Percentiles rank a stretch among this genome's conserved stretches.
These are phyloP conservation scores for Autographa pulchrina DNA, from an alignment of 2,888 invertebrate genomes.

Conservation along the genomic window DNA sequence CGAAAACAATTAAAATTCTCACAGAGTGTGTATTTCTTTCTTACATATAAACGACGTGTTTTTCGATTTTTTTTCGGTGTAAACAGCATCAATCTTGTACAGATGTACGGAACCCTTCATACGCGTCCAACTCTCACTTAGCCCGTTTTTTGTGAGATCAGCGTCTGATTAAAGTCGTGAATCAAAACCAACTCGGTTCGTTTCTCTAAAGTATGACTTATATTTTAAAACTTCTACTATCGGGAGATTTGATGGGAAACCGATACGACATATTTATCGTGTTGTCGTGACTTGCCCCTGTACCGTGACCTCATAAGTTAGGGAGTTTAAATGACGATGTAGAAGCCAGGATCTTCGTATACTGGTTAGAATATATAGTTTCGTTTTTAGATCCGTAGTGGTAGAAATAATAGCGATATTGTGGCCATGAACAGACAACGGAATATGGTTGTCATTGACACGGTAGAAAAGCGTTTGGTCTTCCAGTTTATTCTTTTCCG, in stretches of 20 bases:
- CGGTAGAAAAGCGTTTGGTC: constrained; percentile 33
- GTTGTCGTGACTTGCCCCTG: constrained; percentile 63
- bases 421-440: constrained; percentile 54
- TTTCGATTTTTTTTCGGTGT: too few species aligned
- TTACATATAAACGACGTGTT: too few species aligned
- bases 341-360: constrained; percentile 46
- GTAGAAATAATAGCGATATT: constrained; percentile 66
- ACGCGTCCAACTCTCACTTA: background rate
- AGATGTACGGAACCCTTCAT: too few species aligned
- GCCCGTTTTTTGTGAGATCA: background rate
- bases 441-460: constrained; percentile 62
- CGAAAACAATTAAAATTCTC: too few species aligned
- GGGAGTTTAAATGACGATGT: constrained; percentile 58
- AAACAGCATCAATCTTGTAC: too few species aligned
- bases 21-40: too few species aligned
- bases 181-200: constrained; percentile 31
- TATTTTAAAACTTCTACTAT: constrained; percentile 60
- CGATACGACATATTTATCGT: constrained; percentile 68
- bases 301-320: constrained; percentile 61
- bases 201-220: constrained; percentile 41
- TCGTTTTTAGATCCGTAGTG: constrained; percentile 56
- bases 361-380: constrained; percentile 37
- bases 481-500: constrained; percentile 20
- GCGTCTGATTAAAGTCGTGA: constrained; percentile 30
- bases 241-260: constrained; percentile 63